phyloP scores from a whole-genome alignment of 2,113 vertebrate species.

The Mungos mungo region DNA sequence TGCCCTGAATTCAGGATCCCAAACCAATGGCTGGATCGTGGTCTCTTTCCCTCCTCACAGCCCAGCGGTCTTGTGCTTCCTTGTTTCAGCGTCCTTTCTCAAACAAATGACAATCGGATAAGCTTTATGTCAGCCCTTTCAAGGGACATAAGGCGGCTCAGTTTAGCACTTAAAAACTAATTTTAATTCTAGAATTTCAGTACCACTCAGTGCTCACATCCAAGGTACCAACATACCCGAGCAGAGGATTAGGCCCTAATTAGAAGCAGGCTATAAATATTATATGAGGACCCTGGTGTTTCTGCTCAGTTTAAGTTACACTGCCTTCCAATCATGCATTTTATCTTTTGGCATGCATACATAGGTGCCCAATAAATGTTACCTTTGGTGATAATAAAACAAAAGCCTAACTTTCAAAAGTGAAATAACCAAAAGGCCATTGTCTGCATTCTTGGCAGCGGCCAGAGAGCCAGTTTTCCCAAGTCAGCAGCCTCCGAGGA shows the following conservation, averaged over 20 bases:
- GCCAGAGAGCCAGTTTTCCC: slow-evolving; percentile 68
- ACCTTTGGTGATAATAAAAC: slow-evolving; percentile 76
- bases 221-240: background rate
- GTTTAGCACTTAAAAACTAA: background rate
- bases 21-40: background rate
- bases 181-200: slow-evolving; percentile 9
- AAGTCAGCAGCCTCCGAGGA: slow-evolving; percentile 76
- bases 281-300: slow-evolving; percentile 44
- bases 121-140: background rate
- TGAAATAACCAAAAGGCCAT: slow-evolving; percentile 72
- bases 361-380: slow-evolving; percentile 75
- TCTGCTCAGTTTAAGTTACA: slow-evolving; percentile 65
- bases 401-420: slow-evolving; percentile 75
- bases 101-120: background rate
- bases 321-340: slow-evolving; percentile 70
- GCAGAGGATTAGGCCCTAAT: slow-evolving; percentile 38
- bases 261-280: slow-evolving; percentile 56
- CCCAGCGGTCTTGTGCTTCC: background rate
- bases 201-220: background rate
- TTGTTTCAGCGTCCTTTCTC: background rate
- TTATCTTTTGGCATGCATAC: slow-evolving; percentile 70
- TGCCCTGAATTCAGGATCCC: background rate
- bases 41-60: background rate
- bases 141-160: background rate
- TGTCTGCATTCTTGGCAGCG: slow-evolving; percentile 75